A percentile compares a stretch with the other conserved stretches of the same genome.
phyloP scores from a whole-genome alignment of 2,888 invertebrate species.

The Lasioglossum leucozonium region DNA sequence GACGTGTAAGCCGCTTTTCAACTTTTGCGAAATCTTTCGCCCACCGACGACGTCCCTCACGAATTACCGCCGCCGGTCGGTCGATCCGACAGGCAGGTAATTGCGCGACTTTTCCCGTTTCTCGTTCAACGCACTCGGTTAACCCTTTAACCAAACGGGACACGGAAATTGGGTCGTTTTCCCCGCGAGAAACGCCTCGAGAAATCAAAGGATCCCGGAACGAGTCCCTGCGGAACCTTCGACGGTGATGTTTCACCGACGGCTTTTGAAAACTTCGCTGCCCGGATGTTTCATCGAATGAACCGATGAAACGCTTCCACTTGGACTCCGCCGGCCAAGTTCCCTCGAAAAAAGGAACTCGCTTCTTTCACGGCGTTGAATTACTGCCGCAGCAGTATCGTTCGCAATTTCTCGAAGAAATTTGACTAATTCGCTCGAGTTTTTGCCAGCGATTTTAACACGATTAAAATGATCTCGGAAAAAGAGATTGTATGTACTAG shows the following conservation, averaged over 20 bases:
- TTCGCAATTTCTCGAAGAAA: background rate
- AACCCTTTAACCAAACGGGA: slow-evolving; percentile 2
- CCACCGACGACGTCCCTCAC: background rate
- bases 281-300: background rate
- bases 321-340: background rate
- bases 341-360: background rate
- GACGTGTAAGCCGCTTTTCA: slow-evolving; percentile 54
- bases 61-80: background rate
- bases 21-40: slow-evolving; percentile 44
- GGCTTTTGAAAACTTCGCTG: background rate
- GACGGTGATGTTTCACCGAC: background rate
- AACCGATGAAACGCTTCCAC: slow-evolving; percentile 2
- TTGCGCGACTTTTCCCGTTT: background rate
- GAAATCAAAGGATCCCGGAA: background rate
- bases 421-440: background rate
- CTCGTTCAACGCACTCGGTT: background rate
- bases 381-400: background rate
- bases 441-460: no score
- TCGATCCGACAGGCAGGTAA: background rate
- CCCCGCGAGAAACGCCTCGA: background rate
- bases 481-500: background rate
- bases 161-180: background rate
- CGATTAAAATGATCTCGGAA: background rate
- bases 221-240: background rate
- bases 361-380: background rate